phyloP scores from a whole-genome alignment of 1,140 invertebrate genomes.

The Aphis craccivora region DNA sequence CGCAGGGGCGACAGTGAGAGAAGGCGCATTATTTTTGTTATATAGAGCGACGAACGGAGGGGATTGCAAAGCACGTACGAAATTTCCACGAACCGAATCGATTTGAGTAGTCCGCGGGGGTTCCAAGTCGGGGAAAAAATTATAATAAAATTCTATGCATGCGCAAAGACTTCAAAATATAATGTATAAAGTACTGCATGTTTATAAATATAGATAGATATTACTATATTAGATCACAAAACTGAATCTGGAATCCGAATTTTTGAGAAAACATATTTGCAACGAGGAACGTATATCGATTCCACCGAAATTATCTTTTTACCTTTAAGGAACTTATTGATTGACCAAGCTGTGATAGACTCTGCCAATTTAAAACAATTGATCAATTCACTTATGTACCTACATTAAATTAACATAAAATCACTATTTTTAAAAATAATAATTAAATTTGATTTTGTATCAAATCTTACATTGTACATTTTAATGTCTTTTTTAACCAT shows the following conservation, averaged over 20 bases:
- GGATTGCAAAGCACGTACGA: slow-evolving; percentile 1
- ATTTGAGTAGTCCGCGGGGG: not conserved
- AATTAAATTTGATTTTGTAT: too few species aligned
- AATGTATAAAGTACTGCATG: not conserved
- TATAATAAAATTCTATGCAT: not conserved
- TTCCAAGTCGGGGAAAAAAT: not conserved
- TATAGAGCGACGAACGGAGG: not conserved
- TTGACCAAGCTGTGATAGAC: too few species aligned
- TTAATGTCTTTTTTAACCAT: too few species aligned
- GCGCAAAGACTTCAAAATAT: not conserved
- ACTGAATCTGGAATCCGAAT: not conserved
- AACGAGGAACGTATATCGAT: too few species aligned
- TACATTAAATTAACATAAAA: too few species aligned
- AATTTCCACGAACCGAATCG: slow-evolving; percentile 11
- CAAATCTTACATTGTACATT: too few species aligned
- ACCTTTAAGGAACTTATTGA: too few species aligned
- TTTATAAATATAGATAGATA: not conserved
- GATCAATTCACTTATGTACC: too few species aligned
- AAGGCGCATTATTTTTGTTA: not conserved
- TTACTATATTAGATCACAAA: not conserved
- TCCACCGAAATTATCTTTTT: too few species aligned
- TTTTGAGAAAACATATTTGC: not conserved
- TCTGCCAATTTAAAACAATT: too few species aligned
- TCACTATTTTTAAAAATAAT: too few species aligned
- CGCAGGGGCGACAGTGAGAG: too few species aligned